A percentile compares a stretch with the other conserved stretches of the same genome.
Evolutionary conservation across 2,888 invertebrate genomes (phyloP).

Genomic region (Eupithecia dodoneata): DNA sequence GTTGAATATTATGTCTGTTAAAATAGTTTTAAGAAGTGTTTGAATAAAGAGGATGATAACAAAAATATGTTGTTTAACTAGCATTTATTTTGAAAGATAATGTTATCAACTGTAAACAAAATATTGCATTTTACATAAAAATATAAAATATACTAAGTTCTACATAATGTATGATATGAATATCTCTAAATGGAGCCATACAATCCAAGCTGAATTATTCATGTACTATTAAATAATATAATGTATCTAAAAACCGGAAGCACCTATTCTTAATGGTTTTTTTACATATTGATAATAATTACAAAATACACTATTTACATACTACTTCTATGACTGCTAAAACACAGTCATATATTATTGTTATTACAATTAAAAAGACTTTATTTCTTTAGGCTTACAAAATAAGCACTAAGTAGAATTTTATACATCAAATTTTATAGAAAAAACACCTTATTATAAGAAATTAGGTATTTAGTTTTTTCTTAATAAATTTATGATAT

Average conservation of each 20-base stretch:
- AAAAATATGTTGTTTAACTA: not conserved
- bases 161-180: not conserved
- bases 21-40: not conserved
- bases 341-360: constrained; percentile 21
- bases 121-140: not conserved
- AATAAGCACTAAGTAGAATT: too few species aligned
- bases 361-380: too few species aligned
- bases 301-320: not conserved
- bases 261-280: constrained; percentile 3
- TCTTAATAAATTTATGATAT: not conserved
- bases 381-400: too few species aligned
- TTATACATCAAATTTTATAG: too few species aligned
- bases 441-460: too few species aligned
- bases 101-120: not conserved
- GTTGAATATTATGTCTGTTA: not conserved
- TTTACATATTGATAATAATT: constrained; percentile 7
- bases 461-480: too few species aligned
- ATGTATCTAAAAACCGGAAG: not conserved
- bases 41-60: not conserved
- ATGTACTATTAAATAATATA: not conserved
- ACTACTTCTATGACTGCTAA: constrained; percentile 20
- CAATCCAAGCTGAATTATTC: not conserved
- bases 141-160: not conserved
- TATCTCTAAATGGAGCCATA: not conserved
- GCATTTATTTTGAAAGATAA: not conserved